Percentiles rank a stretch among this genome's conserved stretches.
phyloP scores from a whole-genome alignment of 2,797 vertebrate species.

The Onychomys leucogaster region DNA sequence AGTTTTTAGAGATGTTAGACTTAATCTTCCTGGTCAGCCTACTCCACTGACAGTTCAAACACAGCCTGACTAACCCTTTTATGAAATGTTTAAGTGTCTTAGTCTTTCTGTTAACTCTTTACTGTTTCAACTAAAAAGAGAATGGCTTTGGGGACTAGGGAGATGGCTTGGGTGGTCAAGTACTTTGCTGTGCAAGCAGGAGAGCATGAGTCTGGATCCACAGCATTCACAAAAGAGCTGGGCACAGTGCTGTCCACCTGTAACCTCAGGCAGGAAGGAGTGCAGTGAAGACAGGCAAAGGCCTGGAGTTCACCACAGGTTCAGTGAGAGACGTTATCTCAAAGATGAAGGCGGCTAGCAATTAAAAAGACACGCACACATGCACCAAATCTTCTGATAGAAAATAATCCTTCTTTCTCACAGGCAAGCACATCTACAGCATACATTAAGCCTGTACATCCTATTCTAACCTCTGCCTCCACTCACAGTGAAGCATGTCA shows the following conservation, averaged over 20 bases:
- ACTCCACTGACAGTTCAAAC: conserved; percentile 8
- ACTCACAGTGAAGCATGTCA: not conserved
- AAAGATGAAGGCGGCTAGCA: not conserved
- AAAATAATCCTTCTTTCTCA: conserved; percentile 8
- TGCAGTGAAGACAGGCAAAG: no score
- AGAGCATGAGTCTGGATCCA: not conserved
- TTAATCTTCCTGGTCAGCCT: not conserved
- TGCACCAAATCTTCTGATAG: not conserved
- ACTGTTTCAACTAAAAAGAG: not conserved
- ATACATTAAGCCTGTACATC: not conserved
- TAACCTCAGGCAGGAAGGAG: not conserved
- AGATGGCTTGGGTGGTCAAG: not conserved
- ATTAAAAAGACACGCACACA: not conserved
- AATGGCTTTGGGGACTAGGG: not conserved
- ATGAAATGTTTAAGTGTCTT: not conserved
- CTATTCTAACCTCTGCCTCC: not conserved
- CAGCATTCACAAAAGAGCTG: not conserved
- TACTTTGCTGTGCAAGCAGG: no score
- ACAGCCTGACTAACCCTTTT: conserved; percentile 4
- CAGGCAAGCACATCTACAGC: not conserved
- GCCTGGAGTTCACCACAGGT: not conserved
- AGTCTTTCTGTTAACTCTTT: not conserved
- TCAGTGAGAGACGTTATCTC: not conserved
- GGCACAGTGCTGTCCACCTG: not conserved
- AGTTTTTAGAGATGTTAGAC: not conserved